phyloP scores from a whole-genome alignment of 2,113 vertebrate species.

The Oreochromis niloticus region DNA sequence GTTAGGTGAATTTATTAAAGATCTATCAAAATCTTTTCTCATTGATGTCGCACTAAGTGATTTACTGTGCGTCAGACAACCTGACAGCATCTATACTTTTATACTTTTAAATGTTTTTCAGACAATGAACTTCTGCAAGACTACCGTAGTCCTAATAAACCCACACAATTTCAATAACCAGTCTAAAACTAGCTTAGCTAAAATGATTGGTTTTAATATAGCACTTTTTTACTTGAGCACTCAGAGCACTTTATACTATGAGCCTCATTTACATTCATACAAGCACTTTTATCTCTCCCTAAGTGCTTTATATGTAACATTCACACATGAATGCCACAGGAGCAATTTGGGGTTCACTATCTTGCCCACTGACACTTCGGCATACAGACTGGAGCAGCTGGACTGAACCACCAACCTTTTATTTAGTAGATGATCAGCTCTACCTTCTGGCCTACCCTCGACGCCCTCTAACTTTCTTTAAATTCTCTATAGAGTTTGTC shows the following conservation, averaged over 20 bases:
- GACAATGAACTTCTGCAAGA: neutral
- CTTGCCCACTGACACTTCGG: neutral
- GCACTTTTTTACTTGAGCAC: neutral
- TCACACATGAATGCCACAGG: neutral
- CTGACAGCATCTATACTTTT: neutral
- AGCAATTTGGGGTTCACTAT: neutral
- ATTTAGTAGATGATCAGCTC: neutral
- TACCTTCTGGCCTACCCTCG: neutral
- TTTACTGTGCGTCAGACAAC: neutral
- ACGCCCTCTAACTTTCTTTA: neutral
- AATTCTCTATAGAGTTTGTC: neutral
- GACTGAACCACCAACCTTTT: neutral
- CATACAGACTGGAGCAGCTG: neutral
- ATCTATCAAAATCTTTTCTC: neutral
- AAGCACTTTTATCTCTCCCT: neutral
- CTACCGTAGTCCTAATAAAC: neutral
- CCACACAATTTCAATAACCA: neutral
- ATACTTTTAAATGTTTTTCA: neutral
- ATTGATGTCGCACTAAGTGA: neutral
- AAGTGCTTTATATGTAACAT: neutral
- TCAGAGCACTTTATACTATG: neutral
- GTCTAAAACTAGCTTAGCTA: neutral
- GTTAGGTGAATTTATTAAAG: neutral
- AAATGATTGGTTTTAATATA: neutral
- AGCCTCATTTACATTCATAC: neutral